phyloP scores from a whole-genome alignment of 1,140 invertebrate genomes.

The Penaeus chinensis region DNA sequence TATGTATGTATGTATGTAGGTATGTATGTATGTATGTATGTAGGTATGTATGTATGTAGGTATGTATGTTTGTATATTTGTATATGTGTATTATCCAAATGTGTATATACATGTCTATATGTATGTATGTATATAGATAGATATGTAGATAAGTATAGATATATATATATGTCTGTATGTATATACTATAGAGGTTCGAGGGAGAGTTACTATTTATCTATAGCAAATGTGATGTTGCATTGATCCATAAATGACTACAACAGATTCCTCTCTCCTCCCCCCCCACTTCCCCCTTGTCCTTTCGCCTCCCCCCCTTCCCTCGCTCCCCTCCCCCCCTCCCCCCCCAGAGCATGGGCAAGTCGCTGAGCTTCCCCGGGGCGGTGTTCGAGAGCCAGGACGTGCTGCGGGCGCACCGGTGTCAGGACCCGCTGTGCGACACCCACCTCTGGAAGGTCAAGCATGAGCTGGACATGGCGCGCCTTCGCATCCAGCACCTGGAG shows the following conservation, averaged over 20 bases:
- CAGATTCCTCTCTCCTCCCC: neutral
- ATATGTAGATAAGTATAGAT: too few relatives aligned
- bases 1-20: too few relatives aligned
- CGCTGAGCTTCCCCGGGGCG: constrained; percentile 86
- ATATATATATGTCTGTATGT: too few relatives aligned
- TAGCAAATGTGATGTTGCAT: neutral
- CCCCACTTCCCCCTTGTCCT: neutral
- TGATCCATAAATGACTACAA: neutral
- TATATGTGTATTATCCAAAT: too few relatives aligned
- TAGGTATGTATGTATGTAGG: too few relatives aligned
- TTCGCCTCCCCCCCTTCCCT: neutral
- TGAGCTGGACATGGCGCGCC: constrained; percentile 85
- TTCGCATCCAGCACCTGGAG: constrained; percentile 84
- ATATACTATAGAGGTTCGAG: too few relatives aligned
- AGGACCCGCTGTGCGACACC: constrained; percentile 67
- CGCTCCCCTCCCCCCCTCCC: neutral
- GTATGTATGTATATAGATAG: too few relatives aligned
- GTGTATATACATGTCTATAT: too few relatives aligned
- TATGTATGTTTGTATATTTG: too few relatives aligned
- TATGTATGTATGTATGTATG: too few relatives aligned
- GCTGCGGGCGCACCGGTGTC: constrained; percentile 54
- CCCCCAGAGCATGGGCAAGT: constrained; percentile 80
- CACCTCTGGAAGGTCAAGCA: constrained; percentile 87
- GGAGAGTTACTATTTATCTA: neutral
- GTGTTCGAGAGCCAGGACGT: constrained; percentile 84